phyloP scores from a whole-genome alignment of 2,888 invertebrate genomes.

The Tuta absoluta region DNA sequence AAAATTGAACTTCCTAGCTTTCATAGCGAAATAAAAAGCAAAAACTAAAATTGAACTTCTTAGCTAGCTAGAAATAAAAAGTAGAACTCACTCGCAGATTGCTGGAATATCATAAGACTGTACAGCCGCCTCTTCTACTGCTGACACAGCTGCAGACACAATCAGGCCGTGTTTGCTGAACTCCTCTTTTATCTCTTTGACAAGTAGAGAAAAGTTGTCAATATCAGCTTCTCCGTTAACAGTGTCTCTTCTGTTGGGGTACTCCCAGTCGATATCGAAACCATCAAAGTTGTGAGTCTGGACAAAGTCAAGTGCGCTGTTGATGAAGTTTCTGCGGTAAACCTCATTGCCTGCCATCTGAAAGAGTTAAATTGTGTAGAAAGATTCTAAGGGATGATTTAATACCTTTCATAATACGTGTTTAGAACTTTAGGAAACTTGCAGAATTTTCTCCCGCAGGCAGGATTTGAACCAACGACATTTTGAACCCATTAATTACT shows the following conservation, averaged over 20 bases:
- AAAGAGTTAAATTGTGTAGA: background rate
- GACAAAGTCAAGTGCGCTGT: slow-evolving; percentile 79
- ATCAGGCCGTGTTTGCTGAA: slow-evolving; percentile 78
- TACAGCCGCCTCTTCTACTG: slow-evolving; percentile 70
- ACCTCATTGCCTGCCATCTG: slow-evolving; percentile 67
- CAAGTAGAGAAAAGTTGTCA: slow-evolving; percentile 74
- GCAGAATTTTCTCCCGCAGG: too few species aligned
- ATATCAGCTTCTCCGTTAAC: slow-evolving; percentile 67
- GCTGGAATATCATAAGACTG: slow-evolving; percentile 82
- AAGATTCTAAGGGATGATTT: background rate
- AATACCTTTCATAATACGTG: too few species aligned
- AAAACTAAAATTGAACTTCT: too few species aligned
- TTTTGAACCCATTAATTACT: too few species aligned
- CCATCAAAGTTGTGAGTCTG: slow-evolving; percentile 84
- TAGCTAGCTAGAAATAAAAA: too few species aligned
- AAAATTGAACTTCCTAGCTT: too few species aligned
- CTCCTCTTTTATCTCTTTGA: slow-evolving; percentile 79
- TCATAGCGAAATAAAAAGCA: too few species aligned
- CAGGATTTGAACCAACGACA: too few species aligned
- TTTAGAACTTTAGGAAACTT: too few species aligned
- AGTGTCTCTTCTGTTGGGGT: slow-evolving; percentile 81
- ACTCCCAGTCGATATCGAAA: slow-evolving; percentile 88
- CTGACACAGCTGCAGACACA: slow-evolving; percentile 82
- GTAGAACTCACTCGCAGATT: slow-evolving; percentile 70
- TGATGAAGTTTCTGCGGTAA: slow-evolving; percentile 78